Percentiles rank a stretch among this genome's conserved stretches.
Conservation (phyloP, 2,888 invertebrate species). For the Pelosia muscerda region DNA sequence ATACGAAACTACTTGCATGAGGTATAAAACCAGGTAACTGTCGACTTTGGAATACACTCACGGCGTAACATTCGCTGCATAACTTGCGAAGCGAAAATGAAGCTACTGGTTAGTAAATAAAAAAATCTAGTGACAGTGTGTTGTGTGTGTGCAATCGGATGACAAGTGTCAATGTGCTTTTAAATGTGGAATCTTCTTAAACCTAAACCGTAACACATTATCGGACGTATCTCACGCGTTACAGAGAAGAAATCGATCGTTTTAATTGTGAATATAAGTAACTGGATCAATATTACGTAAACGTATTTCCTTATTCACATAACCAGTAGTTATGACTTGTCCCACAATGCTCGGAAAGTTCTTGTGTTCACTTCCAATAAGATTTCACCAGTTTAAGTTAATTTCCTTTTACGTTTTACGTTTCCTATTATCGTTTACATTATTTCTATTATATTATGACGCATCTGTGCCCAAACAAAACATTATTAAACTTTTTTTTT, state of each 20-base stretch:
- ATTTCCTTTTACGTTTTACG: conserved; percentile 39
- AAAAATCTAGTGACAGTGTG: conserved; percentile 54
- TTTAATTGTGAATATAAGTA: conserved; percentile 38
- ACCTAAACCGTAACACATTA: conserved; percentile 2
- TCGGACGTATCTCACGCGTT: conserved; percentile 9
- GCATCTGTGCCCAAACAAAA: conserved; percentile 1
- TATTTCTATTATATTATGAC: conserved; percentile 1
- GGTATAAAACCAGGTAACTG: conserved; percentile 76
- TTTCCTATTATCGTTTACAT: conserved; percentile 22
- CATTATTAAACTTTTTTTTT: neutral
- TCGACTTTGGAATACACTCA: conserved; percentile 70
- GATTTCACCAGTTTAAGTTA: conserved; percentile 43
- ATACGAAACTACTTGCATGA: conserved; percentile 71
- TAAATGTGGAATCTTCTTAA: conserved; percentile 23
- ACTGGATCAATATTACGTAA: conserved; percentile 53
- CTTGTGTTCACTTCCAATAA: conserved; percentile 48
- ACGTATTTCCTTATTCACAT: conserved; percentile 52
- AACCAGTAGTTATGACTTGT: conserved; percentile 46
- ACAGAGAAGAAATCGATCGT: conserved; percentile 29
- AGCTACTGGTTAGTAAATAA: conserved; percentile 82
- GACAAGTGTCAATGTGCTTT: conserved; percentile 38
- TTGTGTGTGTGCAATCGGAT: conserved; percentile 41
- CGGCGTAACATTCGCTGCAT: conserved; percentile 81
- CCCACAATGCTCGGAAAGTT: conserved; percentile 53
- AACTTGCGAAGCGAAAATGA: conserved; percentile 83